A percentile compares a stretch with the other conserved stretches of the same genome.
Evolutionary conservation across 2,888 invertebrate species (phyloP).

Genomic region (Dusona sp.): DNA sequence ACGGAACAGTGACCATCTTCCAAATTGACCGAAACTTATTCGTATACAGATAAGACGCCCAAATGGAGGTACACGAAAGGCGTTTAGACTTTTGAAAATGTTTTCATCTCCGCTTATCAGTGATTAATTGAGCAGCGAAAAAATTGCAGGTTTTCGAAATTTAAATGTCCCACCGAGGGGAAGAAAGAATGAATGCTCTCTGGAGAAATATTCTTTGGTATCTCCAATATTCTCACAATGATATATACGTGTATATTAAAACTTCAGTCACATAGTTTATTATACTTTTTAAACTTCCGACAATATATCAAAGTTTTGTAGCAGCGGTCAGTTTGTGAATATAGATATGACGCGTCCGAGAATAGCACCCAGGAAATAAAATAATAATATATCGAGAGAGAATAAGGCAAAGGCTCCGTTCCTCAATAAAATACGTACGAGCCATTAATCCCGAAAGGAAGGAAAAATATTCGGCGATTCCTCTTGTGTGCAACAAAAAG

Average conservation of each 20-base stretch:
- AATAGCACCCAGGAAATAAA: conserved; percentile 53
- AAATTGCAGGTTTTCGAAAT: conserved; percentile 76
- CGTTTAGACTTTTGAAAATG: background rate
- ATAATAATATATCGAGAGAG: conserved; percentile 7
- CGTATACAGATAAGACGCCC: conserved; percentile 64
- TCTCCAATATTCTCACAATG: conserved; percentile 59
- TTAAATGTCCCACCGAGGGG: conserved; percentile 79
- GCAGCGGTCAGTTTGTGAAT: conserved; percentile 81
- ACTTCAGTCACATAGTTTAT: conserved; percentile 74
- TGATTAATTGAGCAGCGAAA: conserved; percentile 7
- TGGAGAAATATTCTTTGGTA: conserved; percentile 57
- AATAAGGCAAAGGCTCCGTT: conserved; percentile 37
- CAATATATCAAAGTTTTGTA: conserved; percentile 79
- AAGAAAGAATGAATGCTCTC: conserved; percentile 46
- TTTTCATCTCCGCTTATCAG: conserved; percentile 2
- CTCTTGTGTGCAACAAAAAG: conserved; percentile 74
- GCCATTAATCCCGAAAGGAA: conserved; percentile 84
- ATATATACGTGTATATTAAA: conserved; percentile 46
- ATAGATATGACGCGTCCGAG: conserved; percentile 44
- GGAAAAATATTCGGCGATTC: conserved; percentile 80
- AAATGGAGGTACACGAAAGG: background rate
- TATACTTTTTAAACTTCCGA: conserved; percentile 82
- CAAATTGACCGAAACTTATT: conserved; percentile 66
- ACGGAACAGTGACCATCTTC: conserved; percentile 52
- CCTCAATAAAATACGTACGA: conserved; percentile 84